Conservation (phyloP, 2,888 invertebrate species). For the Tineola bisselliella region DNA sequence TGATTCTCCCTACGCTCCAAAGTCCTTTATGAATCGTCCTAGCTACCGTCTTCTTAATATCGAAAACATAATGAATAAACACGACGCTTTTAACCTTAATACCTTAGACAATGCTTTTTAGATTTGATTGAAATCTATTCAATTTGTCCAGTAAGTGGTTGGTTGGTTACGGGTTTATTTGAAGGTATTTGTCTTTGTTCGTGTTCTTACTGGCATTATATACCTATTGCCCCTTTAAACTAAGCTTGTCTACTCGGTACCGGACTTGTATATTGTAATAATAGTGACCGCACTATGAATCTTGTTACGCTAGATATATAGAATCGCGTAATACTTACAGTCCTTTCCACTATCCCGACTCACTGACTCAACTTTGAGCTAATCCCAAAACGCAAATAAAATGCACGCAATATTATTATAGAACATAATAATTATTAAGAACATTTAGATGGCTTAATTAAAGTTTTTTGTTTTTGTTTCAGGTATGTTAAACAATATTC, state of each 20-base stretch:
- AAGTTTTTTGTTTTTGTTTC: neutral
- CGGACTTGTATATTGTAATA: no score
- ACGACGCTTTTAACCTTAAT: constrained; percentile 6
- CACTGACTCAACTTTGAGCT: no score
- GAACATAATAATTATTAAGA: no score
- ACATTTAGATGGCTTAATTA: no score
- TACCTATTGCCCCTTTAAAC: neutral
- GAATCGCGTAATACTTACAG: no score
- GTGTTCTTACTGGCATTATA: neutral
- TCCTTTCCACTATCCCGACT: no score
- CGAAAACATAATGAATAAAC: constrained; percentile 14
- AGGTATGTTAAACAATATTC: neutral
- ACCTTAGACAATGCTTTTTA: neutral
- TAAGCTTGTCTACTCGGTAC: neutral
- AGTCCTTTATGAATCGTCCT: constrained; percentile 43
- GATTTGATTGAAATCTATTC: constrained; percentile 1
- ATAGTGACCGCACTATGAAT: no score
- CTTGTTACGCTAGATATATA: no score
- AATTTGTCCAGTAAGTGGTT: neutral
- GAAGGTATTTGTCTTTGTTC: neutral
- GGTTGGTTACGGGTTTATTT: neutral
- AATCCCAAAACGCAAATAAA: no score
- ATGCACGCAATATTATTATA: no score
- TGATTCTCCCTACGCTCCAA: constrained; percentile 33
- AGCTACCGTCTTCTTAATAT: constrained; percentile 19